Evolutionary conservation across 2,888 invertebrate genomes (phyloP).

Genomic region (Linnaemya tessellans): DNA sequence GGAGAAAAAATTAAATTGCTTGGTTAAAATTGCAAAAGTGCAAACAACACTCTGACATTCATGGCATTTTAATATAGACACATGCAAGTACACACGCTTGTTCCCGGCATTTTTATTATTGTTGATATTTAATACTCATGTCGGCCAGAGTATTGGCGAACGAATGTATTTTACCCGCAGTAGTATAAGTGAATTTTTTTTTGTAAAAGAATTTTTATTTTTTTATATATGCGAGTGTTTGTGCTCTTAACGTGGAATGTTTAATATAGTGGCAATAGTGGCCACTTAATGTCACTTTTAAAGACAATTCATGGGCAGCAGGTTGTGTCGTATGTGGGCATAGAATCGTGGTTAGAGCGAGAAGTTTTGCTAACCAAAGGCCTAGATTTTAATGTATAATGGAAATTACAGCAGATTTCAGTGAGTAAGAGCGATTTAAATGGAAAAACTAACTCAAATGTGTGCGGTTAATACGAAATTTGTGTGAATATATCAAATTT

Average conservation of each 20-base stretch:
- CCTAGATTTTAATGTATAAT: too few species aligned
- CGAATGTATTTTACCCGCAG: constrained; percentile 30
- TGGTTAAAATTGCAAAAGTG: constrained; percentile 49
- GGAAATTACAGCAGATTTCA: too few species aligned
- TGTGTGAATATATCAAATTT: too few species aligned
- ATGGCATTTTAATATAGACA: constrained; percentile 28
- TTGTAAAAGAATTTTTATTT: neutral
- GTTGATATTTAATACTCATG: constrained; percentile 44
- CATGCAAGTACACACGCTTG: neutral
- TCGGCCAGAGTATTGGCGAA: constrained; percentile 11
- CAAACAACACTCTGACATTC: constrained; percentile 20
- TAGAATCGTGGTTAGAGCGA: neutral
- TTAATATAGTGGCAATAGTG: constrained; percentile 64
- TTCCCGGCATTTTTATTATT: constrained; percentile 37
- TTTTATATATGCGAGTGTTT: neutral
- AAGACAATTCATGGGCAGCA: constrained; percentile 41
- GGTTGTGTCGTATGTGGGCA: constrained; percentile 1
- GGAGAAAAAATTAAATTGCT: constrained; percentile 36
- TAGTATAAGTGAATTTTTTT: neutral
- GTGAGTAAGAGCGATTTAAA: too few species aligned
- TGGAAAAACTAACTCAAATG: too few species aligned
- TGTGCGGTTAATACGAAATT: too few species aligned
- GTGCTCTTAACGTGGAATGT: constrained; percentile 29
- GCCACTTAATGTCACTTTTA: constrained; percentile 65
- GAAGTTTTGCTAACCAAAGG: neutral